Base-by-base conservation (phyloP, 2,888 invertebrate genomes). In the Harpalus rufipes region DNA sequence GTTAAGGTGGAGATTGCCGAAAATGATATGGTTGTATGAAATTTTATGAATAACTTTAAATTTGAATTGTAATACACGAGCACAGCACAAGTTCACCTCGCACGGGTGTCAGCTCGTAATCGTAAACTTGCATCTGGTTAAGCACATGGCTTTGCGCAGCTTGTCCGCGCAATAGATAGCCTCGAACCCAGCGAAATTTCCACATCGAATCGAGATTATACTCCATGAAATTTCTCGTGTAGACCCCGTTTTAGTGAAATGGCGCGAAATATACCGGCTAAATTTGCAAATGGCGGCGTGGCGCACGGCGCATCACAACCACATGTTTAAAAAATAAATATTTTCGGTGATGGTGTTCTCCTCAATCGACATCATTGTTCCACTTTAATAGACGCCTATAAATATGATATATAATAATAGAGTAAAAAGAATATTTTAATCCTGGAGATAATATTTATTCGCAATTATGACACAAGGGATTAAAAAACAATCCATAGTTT, bases 31-130 rank as follows among this genome's bases (percentile, higher is more conserved):
- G 39, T 80, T 68, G n/a, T 80, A 39, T 18, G 41, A 58, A 80
- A 56, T 85, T 58, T 80, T 80, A 80, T 32, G 32, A 65, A 25
- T 80, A 74, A 85, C 80, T 85, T 85, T 32, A 61, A 84, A 84
- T 78, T 84, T 84, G 56, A 59, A 59, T 18, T 79, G 41, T 58
- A 79, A 80, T 68, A 72, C 80, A 80, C 79, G 80, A 80, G 58
- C 85, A 85, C 80, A 25, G 59, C 59, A 85, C 72, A 16, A 85
- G 72, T 72, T 85, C 80, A 80, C 79, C 80, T 80, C 85, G 59
- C 59, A 85, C 85, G 85, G 85, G 85, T 85, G 85, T 85, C 85
- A 85, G 79, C 85, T 80, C 85, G 80, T 84, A 76, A 78, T 85
- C 85, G 80, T 85, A 80, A 72, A 85, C 85, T 85, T 80, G 85